phyloP scores from a whole-genome alignment of 2,888 invertebrate genomes.

The Hemaris fuciformis region DNA sequence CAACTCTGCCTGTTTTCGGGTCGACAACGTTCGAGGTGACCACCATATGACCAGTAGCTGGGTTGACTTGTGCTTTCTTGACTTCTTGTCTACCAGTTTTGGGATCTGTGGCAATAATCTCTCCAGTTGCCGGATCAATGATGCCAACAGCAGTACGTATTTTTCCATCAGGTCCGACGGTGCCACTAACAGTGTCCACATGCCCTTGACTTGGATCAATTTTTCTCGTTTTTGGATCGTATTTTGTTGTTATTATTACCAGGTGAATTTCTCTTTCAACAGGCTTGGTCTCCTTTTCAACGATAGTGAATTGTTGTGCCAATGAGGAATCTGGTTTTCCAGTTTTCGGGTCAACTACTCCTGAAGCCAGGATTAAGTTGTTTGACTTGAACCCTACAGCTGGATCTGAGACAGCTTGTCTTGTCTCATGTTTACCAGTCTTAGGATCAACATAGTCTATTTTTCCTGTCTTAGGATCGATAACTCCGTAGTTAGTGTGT shows the following conservation, averaged over 20 bases:
- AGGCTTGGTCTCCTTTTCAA: constrained; percentile 67
- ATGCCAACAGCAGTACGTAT: constrained; percentile 84
- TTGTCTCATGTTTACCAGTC: constrained; percentile 80
- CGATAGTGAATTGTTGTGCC: constrained; percentile 80
- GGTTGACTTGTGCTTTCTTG: constrained; percentile 81
- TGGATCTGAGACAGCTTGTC: constrained; percentile 80
- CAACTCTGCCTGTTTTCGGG: constrained; percentile 81
- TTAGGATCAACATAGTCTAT: constrained; percentile 78
- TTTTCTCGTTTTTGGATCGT: constrained; percentile 79
- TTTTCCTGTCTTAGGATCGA: constrained; percentile 81
- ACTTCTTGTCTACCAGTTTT: constrained; percentile 77
- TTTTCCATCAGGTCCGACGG: constrained; percentile 75
- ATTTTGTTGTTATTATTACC: constrained; percentile 82
- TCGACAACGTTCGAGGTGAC: constrained; percentile 81
- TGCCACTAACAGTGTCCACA: constrained; percentile 82
- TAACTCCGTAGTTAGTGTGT: constrained; percentile 79
- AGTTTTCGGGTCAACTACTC: constrained; percentile 83
- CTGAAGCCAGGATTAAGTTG: constrained; percentile 59
- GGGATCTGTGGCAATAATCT: constrained; percentile 70
- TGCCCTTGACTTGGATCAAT: constrained; percentile 68
- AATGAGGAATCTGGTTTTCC: constrained; percentile 74
- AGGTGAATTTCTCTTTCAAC: constrained; percentile 78
- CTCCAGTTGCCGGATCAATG: constrained; percentile 83
- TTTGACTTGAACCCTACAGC: constrained; percentile 58
- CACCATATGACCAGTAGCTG: constrained; percentile 79